These are phyloP conservation scores for Orthosia gothica DNA, from an alignment of 2,888 invertebrate species.

Conservation along the genomic window DNA sequence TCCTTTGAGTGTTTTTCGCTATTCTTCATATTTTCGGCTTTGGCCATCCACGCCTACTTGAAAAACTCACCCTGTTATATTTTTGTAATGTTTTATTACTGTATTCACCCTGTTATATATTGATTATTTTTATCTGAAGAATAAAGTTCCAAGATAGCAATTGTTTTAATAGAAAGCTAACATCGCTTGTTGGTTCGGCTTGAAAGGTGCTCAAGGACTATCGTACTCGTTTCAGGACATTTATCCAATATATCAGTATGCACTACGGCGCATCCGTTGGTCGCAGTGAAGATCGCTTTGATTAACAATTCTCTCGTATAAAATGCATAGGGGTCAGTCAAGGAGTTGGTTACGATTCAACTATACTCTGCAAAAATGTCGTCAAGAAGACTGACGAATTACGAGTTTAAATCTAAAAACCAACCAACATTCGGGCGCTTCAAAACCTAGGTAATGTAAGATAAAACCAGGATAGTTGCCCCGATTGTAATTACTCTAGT, in stretches of 20 bases:
- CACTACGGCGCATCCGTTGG: conserved; percentile 19
- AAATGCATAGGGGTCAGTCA: neutral
- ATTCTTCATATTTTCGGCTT: too few relatives aligned
- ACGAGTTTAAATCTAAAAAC: neutral
- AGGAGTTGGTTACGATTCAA: neutral
- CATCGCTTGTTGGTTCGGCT: conserved; percentile 14
- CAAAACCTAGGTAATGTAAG: too few relatives aligned
- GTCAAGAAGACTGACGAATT: neutral
- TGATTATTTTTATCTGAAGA: too few relatives aligned
- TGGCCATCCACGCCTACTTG: too few relatives aligned
- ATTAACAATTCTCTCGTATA: neutral
- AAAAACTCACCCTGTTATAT: too few relatives aligned
- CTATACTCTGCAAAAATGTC: neutral
- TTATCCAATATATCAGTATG: conserved; percentile 44
- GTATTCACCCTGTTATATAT: too few relatives aligned
- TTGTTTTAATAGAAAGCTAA: conserved; percentile 10
- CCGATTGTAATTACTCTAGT: too few relatives aligned
- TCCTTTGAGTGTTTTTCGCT: too few relatives aligned
- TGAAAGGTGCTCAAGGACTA: conserved; percentile 15
- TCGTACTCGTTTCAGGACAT: conserved; percentile 26
- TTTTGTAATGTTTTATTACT: too few relatives aligned
- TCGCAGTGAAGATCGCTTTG: conserved; percentile 1
- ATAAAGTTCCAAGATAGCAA: conserved; percentile 9
- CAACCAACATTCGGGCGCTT: neutral
- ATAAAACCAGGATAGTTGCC: too few relatives aligned